Percentiles rank a stretch among this genome's conserved stretches.
phyloP scores from a whole-genome alignment of 2,797 vertebrate species.

The Typhlichthys subterraneus region DNA sequence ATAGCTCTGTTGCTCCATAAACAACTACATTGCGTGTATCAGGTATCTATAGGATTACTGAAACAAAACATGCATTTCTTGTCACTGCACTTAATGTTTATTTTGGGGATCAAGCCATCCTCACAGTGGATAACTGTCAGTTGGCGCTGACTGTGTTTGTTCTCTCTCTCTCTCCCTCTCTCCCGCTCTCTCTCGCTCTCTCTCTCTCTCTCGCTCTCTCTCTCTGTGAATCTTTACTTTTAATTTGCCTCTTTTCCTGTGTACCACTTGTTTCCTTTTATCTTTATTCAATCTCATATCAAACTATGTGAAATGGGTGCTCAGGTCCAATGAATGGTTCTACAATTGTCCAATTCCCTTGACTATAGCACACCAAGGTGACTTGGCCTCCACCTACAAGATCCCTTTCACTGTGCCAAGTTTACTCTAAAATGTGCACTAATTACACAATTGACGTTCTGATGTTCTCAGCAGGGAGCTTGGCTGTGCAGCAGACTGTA shows the following conservation, averaged over 20 bases:
- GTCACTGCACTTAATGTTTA: slow-evolving; percentile 15
- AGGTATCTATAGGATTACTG: slow-evolving; percentile 13
- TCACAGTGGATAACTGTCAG: neutral
- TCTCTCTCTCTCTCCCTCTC: slow-evolving; percentile 1
- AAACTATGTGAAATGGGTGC: slow-evolving; percentile 11
- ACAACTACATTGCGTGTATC: neutral
- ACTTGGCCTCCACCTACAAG: too few species aligned
- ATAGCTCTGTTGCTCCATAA: neutral
- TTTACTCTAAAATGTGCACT: slow-evolving; percentile 12
- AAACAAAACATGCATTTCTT: slow-evolving; percentile 27
- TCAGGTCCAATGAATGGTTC: neutral
- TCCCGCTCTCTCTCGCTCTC: neutral
- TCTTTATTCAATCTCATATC: slow-evolving; percentile 18
- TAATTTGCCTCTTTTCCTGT: slow-evolving; percentile 4
- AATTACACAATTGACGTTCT: slow-evolving; percentile 18
- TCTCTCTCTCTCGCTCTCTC: slow-evolving; percentile 12
- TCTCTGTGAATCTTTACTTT: neutral
- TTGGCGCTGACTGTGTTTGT: too few species aligned
- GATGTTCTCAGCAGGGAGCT: slow-evolving; percentile 14
- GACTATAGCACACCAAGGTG: too few species aligned
- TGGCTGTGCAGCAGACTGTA: slow-evolving; percentile 11
- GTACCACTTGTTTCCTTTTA: neutral
- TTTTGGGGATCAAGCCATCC: slow-evolving; percentile 26
- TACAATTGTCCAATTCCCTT: neutral
- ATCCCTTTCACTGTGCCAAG: neutral